phyloP scores from a whole-genome alignment of 2,888 invertebrate species.

The Polydrusus pterygomalis region DNA sequence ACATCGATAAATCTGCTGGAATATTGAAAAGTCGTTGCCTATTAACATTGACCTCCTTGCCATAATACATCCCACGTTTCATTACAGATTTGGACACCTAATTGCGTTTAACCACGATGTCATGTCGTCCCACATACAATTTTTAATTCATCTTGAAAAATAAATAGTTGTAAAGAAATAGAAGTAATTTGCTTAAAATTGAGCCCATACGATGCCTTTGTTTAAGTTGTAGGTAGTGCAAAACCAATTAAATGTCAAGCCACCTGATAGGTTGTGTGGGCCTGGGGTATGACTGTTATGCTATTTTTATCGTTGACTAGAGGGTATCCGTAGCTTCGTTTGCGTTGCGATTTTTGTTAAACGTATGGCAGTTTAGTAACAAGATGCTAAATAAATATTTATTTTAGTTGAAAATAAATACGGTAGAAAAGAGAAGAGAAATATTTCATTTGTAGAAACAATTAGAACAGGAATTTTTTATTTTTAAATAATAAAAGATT shows the following conservation, averaged over 20 bases:
- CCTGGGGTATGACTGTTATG: no score
- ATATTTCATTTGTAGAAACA: no score
- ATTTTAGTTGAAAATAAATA: no score
- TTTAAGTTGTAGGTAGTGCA: background rate
- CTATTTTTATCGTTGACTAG: no score
- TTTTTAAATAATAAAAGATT: no score
- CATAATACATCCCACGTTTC: slow-evolving; percentile 53
- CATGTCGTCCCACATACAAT: slow-evolving; percentile 29
- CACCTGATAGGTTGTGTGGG: background rate
- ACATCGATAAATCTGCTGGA: slow-evolving; percentile 21
- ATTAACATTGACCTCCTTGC: slow-evolving; percentile 59
- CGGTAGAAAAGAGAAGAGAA: no score
- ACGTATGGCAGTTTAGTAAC: no score
- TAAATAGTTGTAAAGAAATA: background rate
- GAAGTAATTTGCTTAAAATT: slow-evolving; percentile 3
- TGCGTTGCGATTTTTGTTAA: no score
- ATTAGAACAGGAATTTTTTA: no score
- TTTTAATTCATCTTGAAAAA: slow-evolving; percentile 2
- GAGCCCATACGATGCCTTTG: no score
- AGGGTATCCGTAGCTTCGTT: no score
- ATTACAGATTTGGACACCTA: slow-evolving; percentile 58
- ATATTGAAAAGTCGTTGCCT: slow-evolving; percentile 42
- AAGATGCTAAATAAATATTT: no score
- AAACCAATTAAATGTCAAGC: background rate
- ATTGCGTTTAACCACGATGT: slow-evolving; percentile 52